Conservation (phyloP, 2,113 vertebrate genomes). For the Cyprinodon brontotheroides region DNA sequence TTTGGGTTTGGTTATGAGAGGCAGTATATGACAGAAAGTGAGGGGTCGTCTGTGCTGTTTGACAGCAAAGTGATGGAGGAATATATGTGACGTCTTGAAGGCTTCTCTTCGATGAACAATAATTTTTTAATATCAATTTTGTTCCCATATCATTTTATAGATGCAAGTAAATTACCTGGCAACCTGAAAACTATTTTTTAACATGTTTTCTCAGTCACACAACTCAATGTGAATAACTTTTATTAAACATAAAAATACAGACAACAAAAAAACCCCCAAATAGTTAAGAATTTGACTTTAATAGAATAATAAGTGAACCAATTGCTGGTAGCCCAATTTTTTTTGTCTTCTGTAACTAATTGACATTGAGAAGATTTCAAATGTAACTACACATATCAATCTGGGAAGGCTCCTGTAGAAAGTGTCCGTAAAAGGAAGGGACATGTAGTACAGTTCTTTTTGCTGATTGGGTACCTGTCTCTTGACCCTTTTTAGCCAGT, state of each 20-base stretch:
- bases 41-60: neutral
- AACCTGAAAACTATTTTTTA: neutral
- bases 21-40: neutral
- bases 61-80: neutral
- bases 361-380: too few species aligned
- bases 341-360: too few species aligned
- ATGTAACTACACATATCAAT: too few species aligned
- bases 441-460: too few species aligned
- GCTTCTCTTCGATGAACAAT: neutral
- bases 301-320: neutral
- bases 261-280: too few species aligned
- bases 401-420: too few species aligned
- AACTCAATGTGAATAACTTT: neutral
- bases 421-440: too few species aligned
- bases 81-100: constrained; percentile 2
- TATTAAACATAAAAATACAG: neutral
- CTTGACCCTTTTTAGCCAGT: too few species aligned
- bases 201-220: neutral
- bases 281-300: neutral
- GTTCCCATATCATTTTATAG: neutral
- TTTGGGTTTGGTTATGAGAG: neutral
- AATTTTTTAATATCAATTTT: neutral
- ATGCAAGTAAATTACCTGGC: neutral
- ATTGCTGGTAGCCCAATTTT: neutral
- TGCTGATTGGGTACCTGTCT: too few species aligned